phyloP scores from a whole-genome alignment of 2,797 vertebrate species.

The Podarcis lilfordi region DNA sequence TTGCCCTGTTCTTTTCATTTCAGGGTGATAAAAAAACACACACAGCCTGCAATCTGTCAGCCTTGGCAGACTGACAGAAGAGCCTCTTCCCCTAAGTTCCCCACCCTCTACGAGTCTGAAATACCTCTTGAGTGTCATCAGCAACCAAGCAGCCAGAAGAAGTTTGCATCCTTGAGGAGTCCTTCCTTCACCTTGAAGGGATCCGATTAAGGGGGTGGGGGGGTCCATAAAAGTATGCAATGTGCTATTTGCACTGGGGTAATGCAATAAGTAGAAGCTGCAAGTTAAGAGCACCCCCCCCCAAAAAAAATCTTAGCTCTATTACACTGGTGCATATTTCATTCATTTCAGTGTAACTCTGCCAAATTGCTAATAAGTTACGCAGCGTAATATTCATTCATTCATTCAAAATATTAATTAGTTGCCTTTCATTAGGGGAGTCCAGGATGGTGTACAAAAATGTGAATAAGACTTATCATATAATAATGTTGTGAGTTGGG shows the following conservation, averaged over 20 bases:
- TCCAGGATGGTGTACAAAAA: no score
- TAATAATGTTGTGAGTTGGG: no score
- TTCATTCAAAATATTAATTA: no score
- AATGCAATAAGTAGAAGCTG: not conserved
- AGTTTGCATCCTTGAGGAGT: conserved; percentile 44
- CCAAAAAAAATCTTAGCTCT: not conserved
- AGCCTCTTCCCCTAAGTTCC: conserved; percentile 23
- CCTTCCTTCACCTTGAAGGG: conserved; percentile 16
- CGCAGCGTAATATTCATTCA: not conserved
- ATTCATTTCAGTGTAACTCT: not conserved
- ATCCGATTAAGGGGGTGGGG: not conserved
- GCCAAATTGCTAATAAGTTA: not conserved
- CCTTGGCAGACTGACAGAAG: conserved; percentile 57
- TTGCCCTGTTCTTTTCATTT: conserved; percentile 55
- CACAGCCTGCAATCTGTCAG: conserved; percentile 50
- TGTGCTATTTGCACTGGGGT: not conserved
- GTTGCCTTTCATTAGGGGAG: no score
- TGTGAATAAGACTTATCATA: no score
- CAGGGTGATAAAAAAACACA: conserved; percentile 44
- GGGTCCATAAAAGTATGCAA: not conserved
- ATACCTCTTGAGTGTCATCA: conserved; percentile 49
- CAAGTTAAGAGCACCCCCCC: not conserved
- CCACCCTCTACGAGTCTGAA: conserved; percentile 60
- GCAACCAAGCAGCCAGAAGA: conserved; percentile 52
- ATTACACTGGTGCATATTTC: not conserved